A percentile compares a stretch with the other conserved stretches of the same genome.
Evolutionary conservation across 1,140 invertebrate genomes (phyloP).

Genomic region (Anoplolepis gracilipes): DNA sequence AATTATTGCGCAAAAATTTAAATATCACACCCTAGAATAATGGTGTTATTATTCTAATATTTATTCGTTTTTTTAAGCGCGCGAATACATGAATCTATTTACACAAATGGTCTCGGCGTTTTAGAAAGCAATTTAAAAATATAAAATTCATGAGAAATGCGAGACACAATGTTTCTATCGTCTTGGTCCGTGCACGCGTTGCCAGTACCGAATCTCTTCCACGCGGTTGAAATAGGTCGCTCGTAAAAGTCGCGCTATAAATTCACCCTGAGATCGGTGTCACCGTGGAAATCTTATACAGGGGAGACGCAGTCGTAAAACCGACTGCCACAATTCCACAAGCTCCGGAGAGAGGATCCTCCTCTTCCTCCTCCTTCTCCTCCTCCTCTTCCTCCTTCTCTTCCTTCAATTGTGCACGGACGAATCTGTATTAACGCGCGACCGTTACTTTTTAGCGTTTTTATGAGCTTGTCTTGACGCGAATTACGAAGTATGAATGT

Average conservation of each 20-base stretch:
- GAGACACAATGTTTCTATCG: constrained; percentile 66
- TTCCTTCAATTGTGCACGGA: constrained; percentile 5
- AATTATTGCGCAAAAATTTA: background rate
- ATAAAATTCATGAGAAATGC: constrained; percentile 53
- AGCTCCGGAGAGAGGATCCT: constrained; percentile 18
- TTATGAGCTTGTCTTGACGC: constrained; percentile 44
- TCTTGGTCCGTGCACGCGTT: constrained; percentile 59
- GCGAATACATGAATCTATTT: background rate
- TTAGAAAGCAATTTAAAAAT: constrained; percentile 2
- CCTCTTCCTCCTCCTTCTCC: background rate
- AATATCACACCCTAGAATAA: constrained; percentile 69
- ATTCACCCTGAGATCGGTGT: constrained; percentile 76
- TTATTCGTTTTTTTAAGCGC: background rate
- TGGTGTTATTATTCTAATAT: constrained; percentile 50
- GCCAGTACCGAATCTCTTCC: constrained; percentile 69
- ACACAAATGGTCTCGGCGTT: background rate
- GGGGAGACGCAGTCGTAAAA: constrained; percentile 79
- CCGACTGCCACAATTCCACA: constrained; percentile 73
- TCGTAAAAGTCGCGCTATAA: constrained; percentile 84
- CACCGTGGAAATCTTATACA: constrained; percentile 70
- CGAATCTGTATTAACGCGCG: constrained; percentile 59
- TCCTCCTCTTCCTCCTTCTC: constrained; percentile 3
- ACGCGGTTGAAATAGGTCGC: constrained; percentile 72
- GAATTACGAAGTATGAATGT: constrained; percentile 52
- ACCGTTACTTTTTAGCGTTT: constrained; percentile 60